Percentiles rank a stretch among this genome's conserved stretches.
These are phyloP conservation scores for Teleogryllus occipitalis DNA, from an alignment of 1,140 invertebrate species.

Conservation along the genomic window DNA sequence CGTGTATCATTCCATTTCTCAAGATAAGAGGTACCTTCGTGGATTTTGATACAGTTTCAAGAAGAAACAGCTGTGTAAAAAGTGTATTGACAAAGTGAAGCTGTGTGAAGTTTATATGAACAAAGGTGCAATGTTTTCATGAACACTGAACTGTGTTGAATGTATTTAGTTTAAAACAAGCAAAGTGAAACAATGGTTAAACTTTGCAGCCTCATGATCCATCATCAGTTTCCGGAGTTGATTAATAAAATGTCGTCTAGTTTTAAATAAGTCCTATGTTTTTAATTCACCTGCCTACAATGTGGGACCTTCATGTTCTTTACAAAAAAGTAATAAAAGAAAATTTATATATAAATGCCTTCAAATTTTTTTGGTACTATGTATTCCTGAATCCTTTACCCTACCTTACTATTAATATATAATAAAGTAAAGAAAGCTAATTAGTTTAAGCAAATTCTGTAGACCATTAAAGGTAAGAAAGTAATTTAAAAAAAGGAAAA, in stretches of 20 bases:
- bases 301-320: conserved; percentile 1
- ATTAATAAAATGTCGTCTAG: neutral
- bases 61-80: conserved; percentile 8
- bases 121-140: conserved; percentile 2
- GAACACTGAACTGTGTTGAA: neutral
- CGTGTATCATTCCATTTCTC: conserved; percentile 18
- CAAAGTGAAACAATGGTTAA: neutral
- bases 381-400: neutral
- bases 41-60: conserved; percentile 12
- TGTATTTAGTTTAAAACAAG: conserved; percentile 10
- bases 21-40: conserved; percentile 12
- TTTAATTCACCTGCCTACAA: neutral
- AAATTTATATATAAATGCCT: neutral
- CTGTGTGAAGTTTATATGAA: conserved; percentile 9
- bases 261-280: neutral
- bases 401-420: too few relatives aligned
- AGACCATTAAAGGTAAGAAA: too few relatives aligned
- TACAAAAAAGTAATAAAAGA: neutral
- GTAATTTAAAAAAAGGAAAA: neutral
- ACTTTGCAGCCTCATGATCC: neutral
- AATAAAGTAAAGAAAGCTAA: too few relatives aligned
- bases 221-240: neutral
- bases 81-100: conserved; percentile 12
- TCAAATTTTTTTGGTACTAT: neutral
- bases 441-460: too few relatives aligned